These are phyloP conservation scores for Tympanoctomys barrerae DNA, from an alignment of 2,797 vertebrate genomes.

Conservation along the genomic window DNA sequence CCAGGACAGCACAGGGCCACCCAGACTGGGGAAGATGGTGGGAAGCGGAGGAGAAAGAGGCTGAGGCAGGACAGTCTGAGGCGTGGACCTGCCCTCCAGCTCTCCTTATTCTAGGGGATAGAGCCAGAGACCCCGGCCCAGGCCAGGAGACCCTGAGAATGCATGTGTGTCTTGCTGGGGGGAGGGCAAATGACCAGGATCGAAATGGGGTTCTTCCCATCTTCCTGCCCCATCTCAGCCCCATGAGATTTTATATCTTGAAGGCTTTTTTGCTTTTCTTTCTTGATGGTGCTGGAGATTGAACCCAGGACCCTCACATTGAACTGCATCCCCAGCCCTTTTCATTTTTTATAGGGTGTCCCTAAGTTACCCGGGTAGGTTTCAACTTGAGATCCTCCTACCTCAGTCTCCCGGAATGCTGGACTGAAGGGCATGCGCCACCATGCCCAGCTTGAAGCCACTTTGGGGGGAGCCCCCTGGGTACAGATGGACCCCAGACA, in stretches of 20 bases:
- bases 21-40: neutral
- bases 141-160: neutral
- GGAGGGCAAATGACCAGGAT: accelerated
- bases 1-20: neutral
- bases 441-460: neutral
- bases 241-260: neutral
- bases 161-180: constrained; percentile 45
- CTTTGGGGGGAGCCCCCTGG: neutral
- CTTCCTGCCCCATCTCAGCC: too few species aligned
- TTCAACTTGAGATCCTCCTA: neutral
- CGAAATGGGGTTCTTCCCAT: neutral
- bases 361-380: neutral
- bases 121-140: neutral
- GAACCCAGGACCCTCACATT: neutral
- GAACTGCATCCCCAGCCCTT: neutral
- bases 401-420: neutral
- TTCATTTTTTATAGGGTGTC: neutral
- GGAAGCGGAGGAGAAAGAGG: neutral
- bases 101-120: neutral
- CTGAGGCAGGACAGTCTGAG: neutral
- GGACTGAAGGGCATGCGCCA: neutral
- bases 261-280: neutral
- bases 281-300: neutral
- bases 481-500: neutral
- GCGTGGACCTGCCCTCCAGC: neutral